These are phyloP conservation scores for Drosophila limbata DNA, from an alignment of 2,888 invertebrate genomes.

Conservation along the genomic window DNA sequence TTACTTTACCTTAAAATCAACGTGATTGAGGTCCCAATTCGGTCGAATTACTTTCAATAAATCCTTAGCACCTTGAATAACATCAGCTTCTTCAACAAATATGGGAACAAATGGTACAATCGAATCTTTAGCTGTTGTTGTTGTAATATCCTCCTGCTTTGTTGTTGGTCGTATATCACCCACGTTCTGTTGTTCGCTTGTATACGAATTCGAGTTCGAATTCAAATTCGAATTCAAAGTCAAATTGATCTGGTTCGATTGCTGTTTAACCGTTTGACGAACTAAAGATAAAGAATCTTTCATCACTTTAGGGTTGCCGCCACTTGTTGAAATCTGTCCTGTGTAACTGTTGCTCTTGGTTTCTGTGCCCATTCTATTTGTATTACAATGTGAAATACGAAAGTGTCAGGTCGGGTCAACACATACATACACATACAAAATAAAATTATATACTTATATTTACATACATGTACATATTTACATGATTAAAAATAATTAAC, in stretches of 20 bases:
- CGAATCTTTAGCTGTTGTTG: conserved; percentile 46
- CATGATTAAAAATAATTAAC: not conserved
- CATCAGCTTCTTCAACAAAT: conserved; percentile 89
- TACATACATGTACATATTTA: too few relatives aligned
- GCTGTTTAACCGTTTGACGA: conserved; percentile 70
- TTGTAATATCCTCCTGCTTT: conserved; percentile 42
- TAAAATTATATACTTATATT: not conserved
- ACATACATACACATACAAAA: conserved; percentile 49
- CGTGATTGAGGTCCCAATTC: conserved; percentile 88
- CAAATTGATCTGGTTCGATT: conserved; percentile 45
- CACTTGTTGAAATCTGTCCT: conserved; percentile 79
- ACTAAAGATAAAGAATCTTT: conserved; percentile 80
- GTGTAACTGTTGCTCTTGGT: conserved; percentile 81
- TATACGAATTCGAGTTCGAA: conserved; percentile 29
- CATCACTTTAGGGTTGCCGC: conserved; percentile 78
- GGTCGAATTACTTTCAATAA: conserved; percentile 90
- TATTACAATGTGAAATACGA: conserved; percentile 74
- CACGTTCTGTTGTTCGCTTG: conserved; percentile 34
- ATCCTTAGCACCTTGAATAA: conserved; percentile 89
- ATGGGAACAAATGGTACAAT: conserved; percentile 86
- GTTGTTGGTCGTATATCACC: conserved; percentile 41
- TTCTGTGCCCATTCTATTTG: conserved; percentile 83
- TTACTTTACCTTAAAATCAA: conserved; percentile 89
- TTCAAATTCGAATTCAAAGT: conserved; percentile 46
- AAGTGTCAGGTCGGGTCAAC: conserved; percentile 78